Evolutionary conservation across 2,113 vertebrate genomes (phyloP).

Genomic region (Climacteris rufus): DNA sequence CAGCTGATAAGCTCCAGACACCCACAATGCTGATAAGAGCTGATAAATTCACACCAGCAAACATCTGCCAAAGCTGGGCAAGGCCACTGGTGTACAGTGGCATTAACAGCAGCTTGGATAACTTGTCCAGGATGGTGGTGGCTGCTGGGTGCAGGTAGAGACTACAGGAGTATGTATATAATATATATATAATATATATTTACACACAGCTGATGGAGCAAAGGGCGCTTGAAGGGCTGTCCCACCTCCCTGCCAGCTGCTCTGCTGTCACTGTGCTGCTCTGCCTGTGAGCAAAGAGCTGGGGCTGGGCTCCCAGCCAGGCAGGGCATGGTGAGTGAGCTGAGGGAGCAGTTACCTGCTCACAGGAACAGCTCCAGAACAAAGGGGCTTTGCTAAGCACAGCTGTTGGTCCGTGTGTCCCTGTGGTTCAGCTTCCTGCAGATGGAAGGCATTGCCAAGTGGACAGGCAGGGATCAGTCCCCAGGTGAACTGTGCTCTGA

Average conservation of each 20-base stretch:
- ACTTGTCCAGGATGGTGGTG: not conserved
- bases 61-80: not conserved
- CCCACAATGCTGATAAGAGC: not conserved
- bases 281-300: not conserved
- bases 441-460: not conserved
- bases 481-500: not conserved
- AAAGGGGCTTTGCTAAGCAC: not conserved
- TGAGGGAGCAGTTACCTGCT: not conserved
- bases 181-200: not conserved
- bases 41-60: not conserved
- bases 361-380: not conserved
- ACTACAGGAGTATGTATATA: not conserved
- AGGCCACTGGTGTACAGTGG: not conserved
- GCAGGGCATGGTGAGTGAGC: not conserved
- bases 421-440: not conserved
- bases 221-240: not conserved
- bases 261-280: accelerated
- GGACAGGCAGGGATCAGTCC: not conserved
- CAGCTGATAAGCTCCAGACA: not conserved
- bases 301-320: not conserved
- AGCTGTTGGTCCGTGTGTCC: not conserved
- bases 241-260: not conserved
- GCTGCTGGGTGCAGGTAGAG: not conserved
- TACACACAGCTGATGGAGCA: not conserved
- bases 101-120: not conserved